Percentiles rank a stretch among this genome's conserved stretches.
These are phyloP conservation scores for Hippocampus zosterae DNA, from an alignment of 2,113 vertebrate genomes.

Conservation along the genomic window DNA sequence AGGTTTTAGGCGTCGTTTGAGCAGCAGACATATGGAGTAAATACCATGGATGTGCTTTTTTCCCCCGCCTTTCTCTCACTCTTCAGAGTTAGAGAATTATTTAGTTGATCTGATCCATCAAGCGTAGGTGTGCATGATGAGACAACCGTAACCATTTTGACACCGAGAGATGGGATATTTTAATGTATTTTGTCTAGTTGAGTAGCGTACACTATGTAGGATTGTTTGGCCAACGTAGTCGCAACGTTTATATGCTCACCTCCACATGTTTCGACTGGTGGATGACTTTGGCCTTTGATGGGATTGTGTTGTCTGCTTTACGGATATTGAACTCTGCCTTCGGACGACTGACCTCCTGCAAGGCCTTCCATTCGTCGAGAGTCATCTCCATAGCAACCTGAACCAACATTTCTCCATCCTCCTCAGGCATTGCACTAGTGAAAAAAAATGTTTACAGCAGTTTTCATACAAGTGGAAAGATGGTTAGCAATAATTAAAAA, in stretches of 20 bases:
- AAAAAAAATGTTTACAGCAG: neutral
- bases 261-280: constrained; percentile 83
- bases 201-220: neutral
- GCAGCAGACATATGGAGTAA: neutral
- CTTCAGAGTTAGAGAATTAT: neutral
- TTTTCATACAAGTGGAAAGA: neutral
- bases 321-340: constrained; percentile 92
- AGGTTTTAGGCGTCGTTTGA: neutral
- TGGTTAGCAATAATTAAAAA: neutral
- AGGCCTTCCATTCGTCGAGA: constrained; percentile 91
- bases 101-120: neutral
- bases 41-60: neutral
- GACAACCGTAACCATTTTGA: neutral
- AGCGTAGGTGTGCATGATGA: too few relatives aligned
- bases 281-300: constrained; percentile 92
- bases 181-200: neutral
- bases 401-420: constrained; percentile 71
- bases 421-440: constrained; percentile 31
- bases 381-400: constrained; percentile 88
- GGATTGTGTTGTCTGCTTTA: constrained; percentile 82
- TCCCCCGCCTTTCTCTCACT: neutral
- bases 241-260: constrained; percentile 60
- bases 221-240: neutral
- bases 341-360: constrained; percentile 82
- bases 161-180: neutral